Evolutionary conservation across 1,140 invertebrate genomes (phyloP).

Genomic region (Lerema accius): DNA sequence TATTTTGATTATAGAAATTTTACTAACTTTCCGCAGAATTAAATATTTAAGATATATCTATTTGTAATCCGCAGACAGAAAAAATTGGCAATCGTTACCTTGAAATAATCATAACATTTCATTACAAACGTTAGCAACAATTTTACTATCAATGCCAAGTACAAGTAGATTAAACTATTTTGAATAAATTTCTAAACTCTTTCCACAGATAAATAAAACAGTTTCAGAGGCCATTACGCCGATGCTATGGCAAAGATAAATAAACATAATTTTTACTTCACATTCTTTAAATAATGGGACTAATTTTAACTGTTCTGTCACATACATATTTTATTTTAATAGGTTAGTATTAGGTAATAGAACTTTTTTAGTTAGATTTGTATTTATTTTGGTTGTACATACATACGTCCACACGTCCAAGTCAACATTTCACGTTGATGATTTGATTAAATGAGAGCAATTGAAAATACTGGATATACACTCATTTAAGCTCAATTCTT

Average conservation of each 20-base stretch:
- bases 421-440: no score
- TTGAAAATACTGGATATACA: no score
- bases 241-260: conserved; percentile 10
- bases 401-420: no score
- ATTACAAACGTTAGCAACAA: conserved; percentile 2
- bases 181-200: conserved; percentile 1
- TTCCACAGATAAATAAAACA: conserved; percentile 20
- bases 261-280: conserved; percentile 17
- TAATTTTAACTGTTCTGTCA: not conserved
- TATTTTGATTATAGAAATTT: no score
- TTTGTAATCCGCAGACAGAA: not conserved
- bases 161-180: not conserved
- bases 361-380: not conserved
- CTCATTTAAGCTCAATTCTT: no score
- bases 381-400: not conserved
- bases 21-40: no score
- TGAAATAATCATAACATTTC: conserved; percentile 4
- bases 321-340: not conserved
- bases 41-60: not conserved
- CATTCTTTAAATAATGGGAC: conserved; percentile 8
- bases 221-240: conserved; percentile 24
- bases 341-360: not conserved
- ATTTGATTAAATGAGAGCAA: no score
- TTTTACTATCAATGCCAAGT: conserved; percentile 5
- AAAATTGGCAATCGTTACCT: not conserved